Evolutionary conservation across 1,140 invertebrate genomes (phyloP).

Genomic region (Andricus grossulariae): DNA sequence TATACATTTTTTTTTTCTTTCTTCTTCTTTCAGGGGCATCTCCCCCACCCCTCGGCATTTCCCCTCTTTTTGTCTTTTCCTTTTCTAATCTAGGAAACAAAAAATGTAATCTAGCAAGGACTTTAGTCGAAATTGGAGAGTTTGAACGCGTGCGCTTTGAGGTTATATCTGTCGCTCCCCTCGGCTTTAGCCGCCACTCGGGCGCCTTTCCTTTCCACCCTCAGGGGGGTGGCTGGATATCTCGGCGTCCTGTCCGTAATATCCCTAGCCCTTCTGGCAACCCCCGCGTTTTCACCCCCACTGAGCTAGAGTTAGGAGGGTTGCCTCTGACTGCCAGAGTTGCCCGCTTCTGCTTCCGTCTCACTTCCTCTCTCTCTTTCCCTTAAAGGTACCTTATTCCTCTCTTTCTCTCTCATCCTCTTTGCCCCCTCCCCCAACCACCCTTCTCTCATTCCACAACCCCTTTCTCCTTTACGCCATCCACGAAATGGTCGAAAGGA

Average conservation of each 20-base stretch:
- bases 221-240: constrained; percentile 65
- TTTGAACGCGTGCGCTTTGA: constrained; percentile 63
- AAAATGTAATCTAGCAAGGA: constrained; percentile 4
- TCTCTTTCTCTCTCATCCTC: constrained; percentile 25
- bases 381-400: constrained; percentile 30
- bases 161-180: constrained; percentile 68
- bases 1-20: too few relatives aligned
- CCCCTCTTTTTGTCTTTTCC: not conserved
- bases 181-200: constrained; percentile 57
- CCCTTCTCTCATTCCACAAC: constrained; percentile 33
- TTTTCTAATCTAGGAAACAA: not conserved
- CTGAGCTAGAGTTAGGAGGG: constrained; percentile 68
- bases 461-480: constrained; percentile 55
- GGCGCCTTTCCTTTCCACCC: constrained; percentile 58
- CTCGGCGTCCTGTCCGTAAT: constrained; percentile 67
- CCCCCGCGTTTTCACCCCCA: constrained; percentile 56
- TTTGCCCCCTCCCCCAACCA: constrained; percentile 10
- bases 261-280: constrained; percentile 61
- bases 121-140: constrained; percentile 48
- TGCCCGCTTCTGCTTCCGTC: constrained; percentile 62
- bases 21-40: too few relatives aligned
- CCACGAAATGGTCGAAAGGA: constrained; percentile 66
- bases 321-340: constrained; percentile 56
- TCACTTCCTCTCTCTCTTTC: constrained; percentile 44
- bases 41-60: too few relatives aligned